phyloP scores from a whole-genome alignment of 2,888 invertebrate species.

The Parnassius glacialis region DNA sequence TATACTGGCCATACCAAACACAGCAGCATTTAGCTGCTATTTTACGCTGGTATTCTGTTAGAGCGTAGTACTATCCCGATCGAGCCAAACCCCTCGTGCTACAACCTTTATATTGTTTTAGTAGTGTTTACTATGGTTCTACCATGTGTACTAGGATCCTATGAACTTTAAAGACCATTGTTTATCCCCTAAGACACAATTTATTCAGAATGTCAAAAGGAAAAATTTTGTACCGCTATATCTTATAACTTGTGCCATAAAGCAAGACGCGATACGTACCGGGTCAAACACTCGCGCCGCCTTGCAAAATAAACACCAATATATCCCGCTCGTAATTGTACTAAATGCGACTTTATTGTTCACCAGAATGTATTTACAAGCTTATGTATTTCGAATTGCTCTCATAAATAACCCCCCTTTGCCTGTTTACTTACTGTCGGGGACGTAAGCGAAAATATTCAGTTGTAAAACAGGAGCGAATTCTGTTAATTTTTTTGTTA shows the following conservation, averaged over 20 bases:
- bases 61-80: too few relatives aligned
- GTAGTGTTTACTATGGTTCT: too few relatives aligned
- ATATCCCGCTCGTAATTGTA: constrained; percentile 73
- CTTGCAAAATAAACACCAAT: constrained; percentile 73
- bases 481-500: background rate
- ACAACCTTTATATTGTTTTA: too few relatives aligned
- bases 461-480: constrained; percentile 1
- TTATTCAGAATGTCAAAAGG: background rate
- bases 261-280: constrained; percentile 29
- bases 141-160: too few relatives aligned
- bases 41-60: too few relatives aligned
- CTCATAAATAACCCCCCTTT: constrained; percentile 38
- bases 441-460: constrained; percentile 19
- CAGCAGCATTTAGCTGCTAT: too few relatives aligned
- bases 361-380: constrained; percentile 53
- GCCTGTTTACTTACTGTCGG: constrained; percentile 20
- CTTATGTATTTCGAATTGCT: constrained; percentile 55
- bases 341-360: constrained; percentile 75
- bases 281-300: constrained; percentile 56
- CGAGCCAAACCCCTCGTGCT: too few relatives aligned
- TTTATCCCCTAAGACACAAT: too few relatives aligned
- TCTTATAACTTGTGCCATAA: constrained; percentile 28
- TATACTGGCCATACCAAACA: too few relatives aligned
- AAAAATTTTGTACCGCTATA: background rate
- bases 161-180: too few relatives aligned